These are phyloP conservation scores for Micrasema minimum DNA, from an alignment of 1,140 invertebrate species.

Conservation along the genomic window DNA sequence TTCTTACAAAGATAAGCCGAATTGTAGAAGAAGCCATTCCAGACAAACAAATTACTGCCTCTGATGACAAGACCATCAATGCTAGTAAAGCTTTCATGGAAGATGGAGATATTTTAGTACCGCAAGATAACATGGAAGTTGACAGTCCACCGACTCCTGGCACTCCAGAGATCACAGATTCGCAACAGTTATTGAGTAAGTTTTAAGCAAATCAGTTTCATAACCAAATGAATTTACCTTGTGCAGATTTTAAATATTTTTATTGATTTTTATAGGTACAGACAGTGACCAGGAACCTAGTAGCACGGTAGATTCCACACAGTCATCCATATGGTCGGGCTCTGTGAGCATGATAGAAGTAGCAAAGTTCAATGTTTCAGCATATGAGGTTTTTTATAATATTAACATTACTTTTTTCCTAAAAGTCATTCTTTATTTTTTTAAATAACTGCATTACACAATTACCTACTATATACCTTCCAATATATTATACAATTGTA, in stretches of 20 bases:
- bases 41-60: neutral
- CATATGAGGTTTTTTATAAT: slow-evolving; percentile 76
- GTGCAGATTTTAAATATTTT: no score
- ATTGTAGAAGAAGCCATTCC: slow-evolving; percentile 8
- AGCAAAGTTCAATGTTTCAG: slow-evolving; percentile 86
- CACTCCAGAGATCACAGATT: slow-evolving; percentile 30
- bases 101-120: slow-evolving; percentile 27
- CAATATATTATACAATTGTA: neutral
- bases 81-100: slow-evolving; percentile 8
- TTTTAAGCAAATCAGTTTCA: neutral
- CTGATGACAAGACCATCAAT: slow-evolving; percentile 13
- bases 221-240: no score
- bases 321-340: slow-evolving; percentile 82
- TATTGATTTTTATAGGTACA: slow-evolving; percentile 56
- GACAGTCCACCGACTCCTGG: slow-evolving; percentile 31
- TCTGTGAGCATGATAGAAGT: slow-evolving; percentile 91
- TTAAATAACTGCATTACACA: neutral
- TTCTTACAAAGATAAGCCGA: slow-evolving; percentile 20
- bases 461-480: neutral
- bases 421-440: no score
- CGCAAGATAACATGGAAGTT: slow-evolving; percentile 12
- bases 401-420: no score
- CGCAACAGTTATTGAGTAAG: slow-evolving; percentile 11
- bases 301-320: slow-evolving; percentile 67
- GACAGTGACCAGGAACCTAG: slow-evolving; percentile 73